These are phyloP conservation scores for Nycticryphes semicollaris DNA, from an alignment of 2,113 vertebrate species.

Conservation along the genomic window DNA sequence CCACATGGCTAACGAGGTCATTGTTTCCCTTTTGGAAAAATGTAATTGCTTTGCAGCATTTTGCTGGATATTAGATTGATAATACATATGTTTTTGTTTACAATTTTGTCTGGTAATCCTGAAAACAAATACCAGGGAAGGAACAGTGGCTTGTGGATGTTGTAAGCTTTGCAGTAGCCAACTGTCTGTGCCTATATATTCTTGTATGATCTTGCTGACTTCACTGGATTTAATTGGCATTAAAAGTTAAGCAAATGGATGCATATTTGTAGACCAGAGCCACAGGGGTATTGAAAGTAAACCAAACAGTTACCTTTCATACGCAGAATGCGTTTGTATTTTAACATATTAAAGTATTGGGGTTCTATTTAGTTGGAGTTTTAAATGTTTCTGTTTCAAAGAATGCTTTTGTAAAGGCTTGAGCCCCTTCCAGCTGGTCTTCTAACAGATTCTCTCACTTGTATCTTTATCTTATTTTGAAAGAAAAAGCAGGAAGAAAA, in stretches of 20 bases:
- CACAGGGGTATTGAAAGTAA: neutral
- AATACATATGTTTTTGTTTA: neutral
- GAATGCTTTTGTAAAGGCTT: neutral
- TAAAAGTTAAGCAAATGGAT: neutral
- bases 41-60: neutral
- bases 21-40: neutral
- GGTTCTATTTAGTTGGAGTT: neutral
- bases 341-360: neutral
- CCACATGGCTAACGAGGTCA: neutral
- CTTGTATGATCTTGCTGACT: neutral
- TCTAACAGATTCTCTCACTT: neutral
- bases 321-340: neutral
- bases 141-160: neutral
- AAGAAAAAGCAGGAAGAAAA: accelerated
- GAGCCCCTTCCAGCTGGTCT: neutral
- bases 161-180: neutral
- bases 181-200: neutral
- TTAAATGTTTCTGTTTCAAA: neutral
- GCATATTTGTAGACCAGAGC: neutral
- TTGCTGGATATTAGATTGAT: neutral
- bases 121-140: neutral
- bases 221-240: neutral
- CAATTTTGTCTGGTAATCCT: neutral
- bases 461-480: neutral
- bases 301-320: neutral